phyloP scores from a whole-genome alignment of 1,140 invertebrate genomes.

The Periplaneta americana region DNA sequence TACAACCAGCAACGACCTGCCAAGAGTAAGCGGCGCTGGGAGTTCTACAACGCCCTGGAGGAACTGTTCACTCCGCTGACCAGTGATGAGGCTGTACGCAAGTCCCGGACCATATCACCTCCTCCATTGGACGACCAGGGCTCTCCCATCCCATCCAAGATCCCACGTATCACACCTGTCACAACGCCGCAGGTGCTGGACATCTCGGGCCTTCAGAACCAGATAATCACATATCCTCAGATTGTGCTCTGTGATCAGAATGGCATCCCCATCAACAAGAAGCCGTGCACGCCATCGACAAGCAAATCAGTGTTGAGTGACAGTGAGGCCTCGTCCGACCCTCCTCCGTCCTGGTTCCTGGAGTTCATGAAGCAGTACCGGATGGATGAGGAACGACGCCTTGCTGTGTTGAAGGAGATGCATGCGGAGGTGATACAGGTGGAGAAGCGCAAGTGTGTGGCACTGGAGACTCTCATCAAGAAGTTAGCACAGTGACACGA shows the following conservation, averaged over 20 bases:
- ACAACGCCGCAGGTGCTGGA: neutral
- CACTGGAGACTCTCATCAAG: neutral
- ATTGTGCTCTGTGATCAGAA: neutral
- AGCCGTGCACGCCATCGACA: too few species aligned
- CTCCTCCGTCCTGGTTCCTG: neutral
- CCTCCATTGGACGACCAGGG: neutral
- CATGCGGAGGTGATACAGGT: neutral
- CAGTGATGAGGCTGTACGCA: neutral
- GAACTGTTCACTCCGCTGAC: neutral
- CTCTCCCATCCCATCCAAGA: neutral
- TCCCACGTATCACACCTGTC: neutral
- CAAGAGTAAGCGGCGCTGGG: neutral
- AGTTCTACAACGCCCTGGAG: neutral
- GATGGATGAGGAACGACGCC: neutral
- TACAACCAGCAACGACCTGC: neutral
- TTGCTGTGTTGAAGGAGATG: constrained; percentile 1
- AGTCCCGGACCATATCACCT: neutral
- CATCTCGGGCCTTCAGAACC: neutral
- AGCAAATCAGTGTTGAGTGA: too few species aligned
- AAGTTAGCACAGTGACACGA: too few species aligned
- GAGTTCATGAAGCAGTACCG: neutral
- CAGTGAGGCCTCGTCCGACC: neutral
- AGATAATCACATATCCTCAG: neutral
- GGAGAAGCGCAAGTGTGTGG: neutral
- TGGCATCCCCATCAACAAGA: too few species aligned